Evolutionary conservation across 2,888 invertebrate species (phyloP).

Genomic region (Dolichomitus sp.): DNA sequence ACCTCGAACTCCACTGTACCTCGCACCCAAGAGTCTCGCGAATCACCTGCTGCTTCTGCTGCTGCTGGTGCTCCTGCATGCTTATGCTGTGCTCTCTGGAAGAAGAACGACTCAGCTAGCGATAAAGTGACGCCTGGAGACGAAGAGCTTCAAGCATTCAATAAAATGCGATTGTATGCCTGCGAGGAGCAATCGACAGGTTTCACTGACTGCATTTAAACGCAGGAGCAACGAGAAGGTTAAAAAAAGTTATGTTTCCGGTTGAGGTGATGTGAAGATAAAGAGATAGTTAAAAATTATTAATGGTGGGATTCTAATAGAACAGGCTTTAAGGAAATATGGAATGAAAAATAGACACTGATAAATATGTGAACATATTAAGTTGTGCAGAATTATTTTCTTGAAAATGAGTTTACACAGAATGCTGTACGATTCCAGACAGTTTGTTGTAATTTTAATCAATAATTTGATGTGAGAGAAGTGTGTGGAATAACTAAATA

Average conservation of each 20-base stretch:
- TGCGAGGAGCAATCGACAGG: not conserved
- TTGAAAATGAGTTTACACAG: too few relatives aligned
- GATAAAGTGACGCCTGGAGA: slow-evolving; percentile 46
- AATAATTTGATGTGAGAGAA: too few relatives aligned
- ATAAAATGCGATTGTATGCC: slow-evolving; percentile 27
- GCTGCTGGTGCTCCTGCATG: not conserved
- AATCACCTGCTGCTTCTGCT: slow-evolving; percentile 79
- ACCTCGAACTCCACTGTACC: slow-evolving; percentile 51
- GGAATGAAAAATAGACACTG: not conserved
- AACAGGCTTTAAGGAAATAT: not conserved
- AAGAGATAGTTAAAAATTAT: not conserved
- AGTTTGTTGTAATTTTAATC: too few relatives aligned
- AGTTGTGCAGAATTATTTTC: too few relatives aligned
- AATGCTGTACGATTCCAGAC: too few relatives aligned
- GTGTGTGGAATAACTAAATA: too few relatives aligned
- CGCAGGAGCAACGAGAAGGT: not conserved
- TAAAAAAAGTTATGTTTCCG: not conserved
- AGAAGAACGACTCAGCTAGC: slow-evolving; percentile 27
- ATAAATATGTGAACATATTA: too few relatives aligned
- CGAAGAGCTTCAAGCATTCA: slow-evolving; percentile 10
- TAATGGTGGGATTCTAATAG: not conserved
- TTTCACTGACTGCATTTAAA: not conserved
- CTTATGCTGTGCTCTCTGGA: not conserved
- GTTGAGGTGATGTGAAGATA: not conserved
- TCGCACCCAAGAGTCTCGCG: slow-evolving; percentile 68